A percentile compares a stretch with the other conserved stretches of the same genome.
phyloP scores from a whole-genome alignment of 2,113 vertebrate genomes.

The Thinocorus orbignyianus region DNA sequence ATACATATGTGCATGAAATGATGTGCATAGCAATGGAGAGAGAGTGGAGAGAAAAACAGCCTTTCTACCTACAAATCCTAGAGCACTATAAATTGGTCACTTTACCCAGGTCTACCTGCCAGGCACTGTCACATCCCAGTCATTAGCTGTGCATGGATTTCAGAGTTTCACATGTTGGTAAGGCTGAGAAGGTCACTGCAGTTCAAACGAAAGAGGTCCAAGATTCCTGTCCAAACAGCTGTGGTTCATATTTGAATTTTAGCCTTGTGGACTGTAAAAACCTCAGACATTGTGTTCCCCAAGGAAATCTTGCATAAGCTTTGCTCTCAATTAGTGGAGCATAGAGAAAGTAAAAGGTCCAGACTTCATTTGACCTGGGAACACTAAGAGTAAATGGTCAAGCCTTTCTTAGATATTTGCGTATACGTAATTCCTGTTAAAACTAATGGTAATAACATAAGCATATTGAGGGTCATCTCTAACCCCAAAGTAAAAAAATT shows the following conservation, averaged over 20 bases:
- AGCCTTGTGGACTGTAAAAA: constrained; percentile 63
- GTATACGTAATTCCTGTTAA: constrained; percentile 36
- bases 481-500: constrained; percentile 50
- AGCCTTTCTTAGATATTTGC: constrained; percentile 25
- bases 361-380: constrained; percentile 59
- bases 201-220: constrained; percentile 58
- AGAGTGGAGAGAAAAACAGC: not conserved
- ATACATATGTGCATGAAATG: not conserved
- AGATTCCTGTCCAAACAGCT: constrained; percentile 69
- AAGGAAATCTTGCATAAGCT: constrained; percentile 74
- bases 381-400: constrained; percentile 41
- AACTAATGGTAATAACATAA: constrained; percentile 35
- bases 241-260: constrained; percentile 65
- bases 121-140: not conserved
- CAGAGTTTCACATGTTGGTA: not conserved
- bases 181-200: constrained; percentile 38
- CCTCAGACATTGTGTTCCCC: constrained; percentile 61
- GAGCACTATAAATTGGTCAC: not conserved
- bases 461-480: constrained; percentile 11
- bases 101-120: not conserved
- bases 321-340: constrained; percentile 60
- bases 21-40: accelerated
- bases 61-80: constrained; percentile 24
- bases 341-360: constrained; percentile 60
- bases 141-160: not conserved